phyloP scores from a whole-genome alignment of 2,113 vertebrate genomes.

The Macaca mulatta region DNA sequence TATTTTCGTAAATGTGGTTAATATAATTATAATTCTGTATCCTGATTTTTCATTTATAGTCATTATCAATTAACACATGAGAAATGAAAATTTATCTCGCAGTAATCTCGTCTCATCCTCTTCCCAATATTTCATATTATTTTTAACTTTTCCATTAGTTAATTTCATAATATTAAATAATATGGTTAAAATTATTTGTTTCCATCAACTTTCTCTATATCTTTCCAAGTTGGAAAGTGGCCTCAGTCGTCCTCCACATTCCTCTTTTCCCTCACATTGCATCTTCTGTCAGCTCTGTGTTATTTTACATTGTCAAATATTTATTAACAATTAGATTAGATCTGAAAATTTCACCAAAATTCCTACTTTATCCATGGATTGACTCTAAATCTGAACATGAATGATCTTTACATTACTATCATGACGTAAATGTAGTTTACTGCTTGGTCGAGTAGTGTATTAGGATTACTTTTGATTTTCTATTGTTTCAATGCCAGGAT shows the following conservation, averaged over 20 bases:
- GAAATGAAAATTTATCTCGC: neutral
- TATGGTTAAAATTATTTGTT: neutral
- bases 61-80: neutral
- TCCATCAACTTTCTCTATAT: neutral
- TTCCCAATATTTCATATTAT: neutral
- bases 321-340: neutral
- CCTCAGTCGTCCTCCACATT: neutral
- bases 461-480: neutral
- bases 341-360: neutral
- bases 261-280: neutral
- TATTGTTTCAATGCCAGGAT: neutral
- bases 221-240: neutral
- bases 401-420: neutral
- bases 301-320: neutral
- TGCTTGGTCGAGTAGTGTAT: neutral
- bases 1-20: neutral
- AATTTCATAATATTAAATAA: neutral
- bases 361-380: neutral
- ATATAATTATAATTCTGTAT: neutral
- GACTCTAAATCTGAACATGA: slow-evolving; percentile 27
- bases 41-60: neutral
- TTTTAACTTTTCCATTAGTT: neutral
- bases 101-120: neutral
- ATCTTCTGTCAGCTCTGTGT: neutral
- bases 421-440: neutral